Evolutionary conservation across 1,140 invertebrate genomes (phyloP).

Genomic region (Scaptodrosophila lebanonensis): DNA sequence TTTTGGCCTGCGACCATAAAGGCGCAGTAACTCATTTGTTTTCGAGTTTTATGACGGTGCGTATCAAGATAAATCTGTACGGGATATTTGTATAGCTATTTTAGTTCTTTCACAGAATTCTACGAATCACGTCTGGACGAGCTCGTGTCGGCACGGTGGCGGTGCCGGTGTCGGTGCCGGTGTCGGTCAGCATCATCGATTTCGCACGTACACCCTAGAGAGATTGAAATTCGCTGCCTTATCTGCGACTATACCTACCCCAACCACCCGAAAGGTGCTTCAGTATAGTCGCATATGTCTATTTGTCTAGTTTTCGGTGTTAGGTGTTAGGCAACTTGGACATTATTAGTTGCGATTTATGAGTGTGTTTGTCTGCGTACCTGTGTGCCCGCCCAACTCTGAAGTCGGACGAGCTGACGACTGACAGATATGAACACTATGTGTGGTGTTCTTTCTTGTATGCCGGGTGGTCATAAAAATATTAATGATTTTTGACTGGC

Average conservation of each 20-base stretch:
- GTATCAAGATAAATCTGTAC: conserved; percentile 32
- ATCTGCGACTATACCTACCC: too few species aligned
- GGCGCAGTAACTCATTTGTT: conserved; percentile 43
- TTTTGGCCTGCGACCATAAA: conserved; percentile 30
- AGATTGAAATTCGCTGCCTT: conserved; percentile 26
- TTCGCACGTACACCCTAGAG: conserved; percentile 28
- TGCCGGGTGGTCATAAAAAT: conserved; percentile 71
- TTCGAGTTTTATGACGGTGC: conserved; percentile 49
- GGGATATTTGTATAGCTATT: conserved; percentile 11
- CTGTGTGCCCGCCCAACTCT: too few species aligned
- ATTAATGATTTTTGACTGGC: conserved; percentile 72
- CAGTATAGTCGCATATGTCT: too few species aligned
- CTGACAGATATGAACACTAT: conserved; percentile 39
- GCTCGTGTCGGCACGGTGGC: too few species aligned
- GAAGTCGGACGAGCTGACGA: too few species aligned
- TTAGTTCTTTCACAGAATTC: conserved; percentile 31
- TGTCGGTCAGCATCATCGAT: conserved; percentile 22
- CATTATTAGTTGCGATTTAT: conserved; percentile 69
- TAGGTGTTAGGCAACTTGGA: conserved; percentile 67
- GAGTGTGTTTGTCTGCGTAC: conserved; percentile 17
- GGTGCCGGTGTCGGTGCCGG: conserved; percentile 15
- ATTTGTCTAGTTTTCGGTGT: conserved; percentile 39
- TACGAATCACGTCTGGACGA: conserved; percentile 45
- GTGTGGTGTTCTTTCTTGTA: conserved; percentile 67
- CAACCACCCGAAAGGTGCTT: too few species aligned